A percentile compares a stretch with the other conserved stretches of the same genome.
phyloP scores from a whole-genome alignment of 2,888 invertebrate species.

The Aricia artaxerxes region DNA sequence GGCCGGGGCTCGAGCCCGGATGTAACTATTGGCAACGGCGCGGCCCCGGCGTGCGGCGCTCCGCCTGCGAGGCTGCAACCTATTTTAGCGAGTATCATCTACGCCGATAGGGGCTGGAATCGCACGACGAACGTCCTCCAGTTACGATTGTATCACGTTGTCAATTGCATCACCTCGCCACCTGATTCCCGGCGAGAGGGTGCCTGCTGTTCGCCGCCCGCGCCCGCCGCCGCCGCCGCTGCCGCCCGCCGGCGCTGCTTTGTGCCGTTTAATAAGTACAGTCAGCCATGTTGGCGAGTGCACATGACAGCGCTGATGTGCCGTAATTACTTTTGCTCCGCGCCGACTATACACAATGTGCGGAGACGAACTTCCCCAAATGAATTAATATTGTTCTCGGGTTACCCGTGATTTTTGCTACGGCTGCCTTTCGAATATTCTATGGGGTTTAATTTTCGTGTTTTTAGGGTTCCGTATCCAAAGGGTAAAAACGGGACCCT shows the following conservation, averaged over 20 bases:
- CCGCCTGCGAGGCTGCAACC: conserved; percentile 37
- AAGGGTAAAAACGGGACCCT: too few species aligned
- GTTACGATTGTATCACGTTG: conserved; percentile 47
- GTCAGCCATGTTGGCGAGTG: conserved; percentile 49
- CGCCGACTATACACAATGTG: conserved; percentile 42
- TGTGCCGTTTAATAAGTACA: conserved; percentile 51
- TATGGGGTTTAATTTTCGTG: neutral
- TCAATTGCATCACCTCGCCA: conserved; percentile 52
- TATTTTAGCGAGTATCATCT: conserved; percentile 43
- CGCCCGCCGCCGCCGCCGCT: conserved; percentile 46
- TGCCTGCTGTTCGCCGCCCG: conserved; percentile 45
- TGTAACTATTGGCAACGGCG: conserved; percentile 56
- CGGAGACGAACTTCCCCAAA: conserved; percentile 37
- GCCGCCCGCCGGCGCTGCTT: conserved; percentile 48
- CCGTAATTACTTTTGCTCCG: conserved; percentile 50
- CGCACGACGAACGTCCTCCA: conserved; percentile 39
- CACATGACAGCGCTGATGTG: conserved; percentile 51
- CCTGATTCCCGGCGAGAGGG: conserved; percentile 51
- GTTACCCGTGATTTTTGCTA: neutral
- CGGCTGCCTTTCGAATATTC: neutral
- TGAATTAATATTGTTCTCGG: neutral
- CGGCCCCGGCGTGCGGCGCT: conserved; percentile 35
- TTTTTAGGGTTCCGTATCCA: too few species aligned
- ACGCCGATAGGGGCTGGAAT: conserved; percentile 43
- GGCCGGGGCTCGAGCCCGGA: conserved; percentile 50